phyloP scores from a whole-genome alignment of 2,113 vertebrate species.

The Myotis brandtii region DNA sequence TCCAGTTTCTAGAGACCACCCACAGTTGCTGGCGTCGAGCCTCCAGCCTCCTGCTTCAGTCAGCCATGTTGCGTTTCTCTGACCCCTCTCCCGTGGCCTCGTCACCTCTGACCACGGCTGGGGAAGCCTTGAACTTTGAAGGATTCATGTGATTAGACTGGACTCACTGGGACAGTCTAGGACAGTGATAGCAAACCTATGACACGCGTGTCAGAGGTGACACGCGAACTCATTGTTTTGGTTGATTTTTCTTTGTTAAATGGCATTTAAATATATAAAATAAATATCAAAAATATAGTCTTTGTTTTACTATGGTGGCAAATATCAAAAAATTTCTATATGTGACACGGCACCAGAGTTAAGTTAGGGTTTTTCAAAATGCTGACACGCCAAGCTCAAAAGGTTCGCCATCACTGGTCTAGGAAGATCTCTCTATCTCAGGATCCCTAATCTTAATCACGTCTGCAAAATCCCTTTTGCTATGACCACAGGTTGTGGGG shows the following conservation, averaged over 20 bases:
- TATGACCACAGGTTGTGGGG: not conserved
- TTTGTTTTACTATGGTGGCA: too few species aligned
- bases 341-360: too few species aligned
- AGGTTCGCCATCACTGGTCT: not conserved
- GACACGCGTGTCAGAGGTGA: too few species aligned
- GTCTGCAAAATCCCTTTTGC: not conserved
- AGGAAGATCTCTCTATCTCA: not conserved
- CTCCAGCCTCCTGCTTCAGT: not conserved
- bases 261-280: too few species aligned
- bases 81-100: not conserved
- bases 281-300: too few species aligned
- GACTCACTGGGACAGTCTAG: not conserved
- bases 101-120: not conserved
- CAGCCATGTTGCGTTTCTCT: accelerated
- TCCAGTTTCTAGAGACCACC: not conserved
- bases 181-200: too few species aligned
- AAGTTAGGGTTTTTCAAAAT: too few species aligned
- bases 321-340: too few species aligned
- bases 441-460: not conserved
- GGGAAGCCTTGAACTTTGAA: not conserved
- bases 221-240: too few species aligned
- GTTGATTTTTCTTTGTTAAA: too few species aligned
- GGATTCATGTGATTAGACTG: not conserved
- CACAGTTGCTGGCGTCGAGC: not conserved
- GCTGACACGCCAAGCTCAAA: too few species aligned